These are phyloP conservation scores for Andrena bucephala DNA, from an alignment of 2,888 invertebrate species.

Conservation along the genomic window DNA sequence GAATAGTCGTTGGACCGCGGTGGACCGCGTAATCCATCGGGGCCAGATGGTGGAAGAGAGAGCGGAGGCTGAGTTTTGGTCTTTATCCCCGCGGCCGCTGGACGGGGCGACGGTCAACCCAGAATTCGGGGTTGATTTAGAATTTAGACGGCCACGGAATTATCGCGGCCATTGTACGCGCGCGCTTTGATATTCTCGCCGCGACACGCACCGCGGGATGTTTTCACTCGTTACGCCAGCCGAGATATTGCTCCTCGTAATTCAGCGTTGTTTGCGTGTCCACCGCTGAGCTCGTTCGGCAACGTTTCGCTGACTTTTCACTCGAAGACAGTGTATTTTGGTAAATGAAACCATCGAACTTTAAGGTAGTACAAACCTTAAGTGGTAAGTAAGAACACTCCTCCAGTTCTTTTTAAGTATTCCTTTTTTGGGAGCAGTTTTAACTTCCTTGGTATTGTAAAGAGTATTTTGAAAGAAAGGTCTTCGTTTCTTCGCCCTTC, in stretches of 20 bases:
- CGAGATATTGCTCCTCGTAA: constrained; percentile 42
- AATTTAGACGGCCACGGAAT: constrained; percentile 31
- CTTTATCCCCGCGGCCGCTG: constrained; percentile 31
- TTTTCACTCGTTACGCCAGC: constrained; percentile 20
- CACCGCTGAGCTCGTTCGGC: neutral
- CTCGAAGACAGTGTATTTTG: neutral
- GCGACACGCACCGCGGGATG: neutral
- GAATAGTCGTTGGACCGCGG: constrained; percentile 75
- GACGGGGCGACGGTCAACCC: constrained; percentile 51
- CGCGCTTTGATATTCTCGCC: constrained; percentile 38
- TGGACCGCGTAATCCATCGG: constrained; percentile 71
- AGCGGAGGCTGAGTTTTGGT: neutral
- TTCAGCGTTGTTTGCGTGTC: constrained; percentile 36
- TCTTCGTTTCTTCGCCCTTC: neutral
- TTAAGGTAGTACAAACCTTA: neutral
- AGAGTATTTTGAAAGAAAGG: too few relatives aligned
- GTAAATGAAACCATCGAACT: neutral
- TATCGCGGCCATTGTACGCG: constrained; percentile 40
- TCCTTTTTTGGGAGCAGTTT: too few relatives aligned
- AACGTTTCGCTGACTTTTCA: neutral
- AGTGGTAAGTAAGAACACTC: too few relatives aligned
- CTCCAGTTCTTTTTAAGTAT: too few relatives aligned
- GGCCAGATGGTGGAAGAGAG: constrained; percentile 21
- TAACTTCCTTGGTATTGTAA: too few relatives aligned
- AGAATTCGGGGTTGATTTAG: constrained; percentile 62